Evolutionary conservation across 2,113 vertebrate genomes (phyloP).

Genomic region (Osmerus mordax): DNA sequence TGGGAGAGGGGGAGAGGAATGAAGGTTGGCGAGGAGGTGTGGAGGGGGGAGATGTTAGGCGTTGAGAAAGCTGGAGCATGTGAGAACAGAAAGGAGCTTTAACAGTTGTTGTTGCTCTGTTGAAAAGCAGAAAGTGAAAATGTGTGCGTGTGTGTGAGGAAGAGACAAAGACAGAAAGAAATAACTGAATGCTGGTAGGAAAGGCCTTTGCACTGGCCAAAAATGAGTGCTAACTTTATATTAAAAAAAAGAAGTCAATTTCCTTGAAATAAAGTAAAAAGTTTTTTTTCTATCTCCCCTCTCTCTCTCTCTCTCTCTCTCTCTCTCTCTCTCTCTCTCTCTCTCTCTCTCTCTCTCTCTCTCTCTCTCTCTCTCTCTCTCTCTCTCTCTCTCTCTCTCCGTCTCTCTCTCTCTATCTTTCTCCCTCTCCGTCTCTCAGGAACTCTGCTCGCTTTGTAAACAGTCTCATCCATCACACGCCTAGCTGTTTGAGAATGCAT

Average conservation of each 20-base stretch:
- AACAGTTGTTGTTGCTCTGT: too few relatives aligned
- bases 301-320: not conserved
- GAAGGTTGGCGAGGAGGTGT: too few relatives aligned
- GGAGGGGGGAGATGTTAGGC: too few relatives aligned
- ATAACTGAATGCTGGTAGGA: too few relatives aligned
- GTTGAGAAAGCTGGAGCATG: too few relatives aligned
- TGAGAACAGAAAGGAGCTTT: too few relatives aligned
- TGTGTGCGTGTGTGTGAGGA: too few relatives aligned
- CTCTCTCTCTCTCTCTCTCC: not conserved
- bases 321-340: not conserved
- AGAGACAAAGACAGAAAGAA: too few relatives aligned
- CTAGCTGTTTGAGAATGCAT: not conserved
- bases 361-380: not conserved
- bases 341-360: not conserved
- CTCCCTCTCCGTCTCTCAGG: not conserved
- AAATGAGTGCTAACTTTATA: constrained; percentile 15
- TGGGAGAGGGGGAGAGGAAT: not conserved
- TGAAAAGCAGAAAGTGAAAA: too few relatives aligned
- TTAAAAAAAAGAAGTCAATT: constrained; percentile 12
- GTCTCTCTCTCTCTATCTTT: not conserved
- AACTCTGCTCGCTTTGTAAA: not conserved
- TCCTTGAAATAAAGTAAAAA: constrained; percentile 15
- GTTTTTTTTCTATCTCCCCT: too few relatives aligned
- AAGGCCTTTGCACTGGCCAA: not conserved
- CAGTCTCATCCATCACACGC: not conserved